A percentile compares a stretch with the other conserved stretches of the same genome.
These are phyloP conservation scores for Silurus aristotelis DNA, from an alignment of 2,797 vertebrate species.

Conservation along the genomic window DNA sequence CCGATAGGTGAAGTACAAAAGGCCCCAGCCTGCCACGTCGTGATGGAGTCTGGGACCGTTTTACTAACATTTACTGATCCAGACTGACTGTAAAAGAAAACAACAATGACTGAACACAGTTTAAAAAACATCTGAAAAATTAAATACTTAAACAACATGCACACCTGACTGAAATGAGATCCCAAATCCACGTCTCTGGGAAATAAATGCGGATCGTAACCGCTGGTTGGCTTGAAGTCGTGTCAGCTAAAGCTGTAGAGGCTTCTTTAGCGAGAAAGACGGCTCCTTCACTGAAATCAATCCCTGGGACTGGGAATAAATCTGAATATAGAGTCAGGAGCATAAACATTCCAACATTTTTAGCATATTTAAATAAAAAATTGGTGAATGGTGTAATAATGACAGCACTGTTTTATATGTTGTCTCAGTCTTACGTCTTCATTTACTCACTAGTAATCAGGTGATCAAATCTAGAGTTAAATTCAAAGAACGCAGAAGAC, in stretches of 20 bases:
- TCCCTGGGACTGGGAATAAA: too few species aligned
- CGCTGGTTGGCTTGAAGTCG: slow-evolving; percentile 33
- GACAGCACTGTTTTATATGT: too few species aligned
- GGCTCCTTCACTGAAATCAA: too few species aligned
- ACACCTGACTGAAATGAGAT: slow-evolving; percentile 79
- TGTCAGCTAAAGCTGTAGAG: background rate
- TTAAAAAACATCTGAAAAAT: background rate
- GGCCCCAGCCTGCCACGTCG: slow-evolving; percentile 79
- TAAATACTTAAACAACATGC: slow-evolving; percentile 18
- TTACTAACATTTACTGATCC: slow-evolving; percentile 61
- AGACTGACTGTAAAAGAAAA: slow-evolving; percentile 53
- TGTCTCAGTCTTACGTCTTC: too few species aligned
- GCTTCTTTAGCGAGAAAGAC: too few species aligned
- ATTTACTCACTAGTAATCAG: too few species aligned
- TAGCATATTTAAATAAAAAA: too few species aligned
- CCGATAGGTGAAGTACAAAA: slow-evolving; percentile 79
- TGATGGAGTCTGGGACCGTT: slow-evolving; percentile 78
- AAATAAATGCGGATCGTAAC: slow-evolving; percentile 69
- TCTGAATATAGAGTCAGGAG: too few species aligned
- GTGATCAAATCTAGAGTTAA: too few species aligned
- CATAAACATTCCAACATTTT: too few species aligned
- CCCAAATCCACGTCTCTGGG: slow-evolving; percentile 82
- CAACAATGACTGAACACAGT: background rate
- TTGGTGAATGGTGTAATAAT: too few species aligned
- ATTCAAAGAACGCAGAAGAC: too few species aligned